A percentile compares a stretch with the other conserved stretches of the same genome.
Conservation (phyloP, 2,888 invertebrate genomes). For the Nemoura dubitans region DNA sequence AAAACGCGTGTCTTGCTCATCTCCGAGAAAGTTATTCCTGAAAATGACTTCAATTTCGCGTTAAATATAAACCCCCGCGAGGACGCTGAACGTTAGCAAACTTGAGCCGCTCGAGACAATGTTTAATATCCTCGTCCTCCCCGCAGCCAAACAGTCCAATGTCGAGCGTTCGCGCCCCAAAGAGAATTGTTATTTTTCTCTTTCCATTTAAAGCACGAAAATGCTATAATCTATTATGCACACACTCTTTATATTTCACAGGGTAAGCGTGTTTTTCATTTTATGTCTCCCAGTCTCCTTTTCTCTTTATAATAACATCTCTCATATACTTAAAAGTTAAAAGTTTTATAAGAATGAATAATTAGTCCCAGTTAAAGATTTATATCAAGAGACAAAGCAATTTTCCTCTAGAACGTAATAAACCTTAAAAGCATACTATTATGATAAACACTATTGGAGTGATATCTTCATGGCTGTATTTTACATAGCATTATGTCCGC, state of each 20-base stretch:
- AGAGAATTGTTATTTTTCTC: neutral
- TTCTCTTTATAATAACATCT: neutral
- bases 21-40: conserved; percentile 12
- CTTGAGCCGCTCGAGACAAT: neutral
- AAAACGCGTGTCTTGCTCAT: neutral
- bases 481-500: neutral
- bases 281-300: conserved; percentile 8
- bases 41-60: conserved; percentile 12
- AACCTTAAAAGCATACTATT: conserved; percentile 24
- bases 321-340: conserved; percentile 21
- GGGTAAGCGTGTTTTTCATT: neutral
- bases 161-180: neutral
- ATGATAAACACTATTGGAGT: conserved; percentile 22
- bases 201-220: neutral
- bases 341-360: conserved; percentile 19
- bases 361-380: conserved; percentile 22
- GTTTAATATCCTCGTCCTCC: neutral
- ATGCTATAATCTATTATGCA: neutral
- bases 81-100: neutral
- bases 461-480: conserved; percentile 12
- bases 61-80: neutral
- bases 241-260: neutral
- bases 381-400: conserved; percentile 33
- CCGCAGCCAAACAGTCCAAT: neutral
- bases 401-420: neutral